phyloP scores from a whole-genome alignment of 2,888 invertebrate genomes.

The Drosophila koepferae region DNA sequence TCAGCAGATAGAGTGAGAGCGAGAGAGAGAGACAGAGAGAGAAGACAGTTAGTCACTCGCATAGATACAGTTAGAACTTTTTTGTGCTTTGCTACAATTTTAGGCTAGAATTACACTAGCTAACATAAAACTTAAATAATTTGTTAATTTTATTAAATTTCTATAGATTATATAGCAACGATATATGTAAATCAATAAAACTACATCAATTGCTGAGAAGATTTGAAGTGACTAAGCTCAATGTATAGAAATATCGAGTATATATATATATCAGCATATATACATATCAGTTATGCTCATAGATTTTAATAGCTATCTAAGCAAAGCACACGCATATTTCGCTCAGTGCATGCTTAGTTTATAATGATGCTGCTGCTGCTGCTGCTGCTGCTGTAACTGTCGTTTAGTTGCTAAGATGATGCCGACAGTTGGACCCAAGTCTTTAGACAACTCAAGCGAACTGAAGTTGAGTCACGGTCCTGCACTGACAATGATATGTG shows the following conservation, averaged over 20 bases:
- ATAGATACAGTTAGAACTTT: conserved; percentile 2
- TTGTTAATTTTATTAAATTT: not conserved
- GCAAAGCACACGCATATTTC: conserved; percentile 22
- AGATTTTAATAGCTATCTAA: not conserved
- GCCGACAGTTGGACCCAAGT: conserved; percentile 75
- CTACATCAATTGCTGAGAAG: not conserved
- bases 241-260: not conserved
- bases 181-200: too few species aligned
- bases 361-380: conserved; percentile 57
- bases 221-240: not conserved
- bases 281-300: not conserved
- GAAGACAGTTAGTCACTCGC: not conserved
- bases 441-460: conserved; percentile 79
- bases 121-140: not conserved
- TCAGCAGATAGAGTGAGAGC: conserved; percentile 9
- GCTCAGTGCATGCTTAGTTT: conserved; percentile 61
- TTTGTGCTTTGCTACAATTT: conserved; percentile 40
- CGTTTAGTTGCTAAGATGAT: conserved; percentile 78
- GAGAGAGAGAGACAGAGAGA: not conserved
- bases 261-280: too few species aligned
- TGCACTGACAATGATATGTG: conserved; percentile 77
- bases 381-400: conserved; percentile 40
- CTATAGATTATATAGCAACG: not conserved
- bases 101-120: not conserved
- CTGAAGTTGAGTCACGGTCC: conserved; percentile 69